Evolutionary conservation across 2,113 vertebrate species (phyloP).

Genomic region (Pardalotus punctatus): DNA sequence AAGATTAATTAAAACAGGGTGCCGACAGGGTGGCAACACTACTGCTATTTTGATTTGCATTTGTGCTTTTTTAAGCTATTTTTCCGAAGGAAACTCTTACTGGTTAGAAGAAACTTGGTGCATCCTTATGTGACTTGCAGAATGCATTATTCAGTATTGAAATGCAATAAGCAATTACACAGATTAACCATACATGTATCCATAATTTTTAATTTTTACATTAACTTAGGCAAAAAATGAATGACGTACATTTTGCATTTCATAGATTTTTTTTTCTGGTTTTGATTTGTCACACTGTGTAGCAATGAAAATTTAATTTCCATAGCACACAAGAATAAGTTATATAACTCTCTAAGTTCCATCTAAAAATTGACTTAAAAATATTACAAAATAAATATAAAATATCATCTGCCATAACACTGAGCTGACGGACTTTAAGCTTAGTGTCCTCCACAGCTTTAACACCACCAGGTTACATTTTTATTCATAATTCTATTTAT

Average conservation of each 20-base stretch:
- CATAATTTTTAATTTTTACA: background rate
- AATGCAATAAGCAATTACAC: background rate
- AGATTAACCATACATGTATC: background rate
- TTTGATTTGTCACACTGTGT: background rate
- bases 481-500: slow-evolving; percentile 1
- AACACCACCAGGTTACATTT: background rate
- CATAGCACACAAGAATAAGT: background rate
- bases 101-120: background rate
- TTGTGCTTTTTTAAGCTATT: background rate
- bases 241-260: background rate
- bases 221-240: background rate
- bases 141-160: background rate
- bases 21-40: background rate
- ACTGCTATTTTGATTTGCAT: background rate
- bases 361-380: background rate
- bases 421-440: background rate
- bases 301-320: background rate
- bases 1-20: background rate
- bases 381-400: background rate
- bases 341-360: background rate
- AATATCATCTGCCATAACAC: background rate
- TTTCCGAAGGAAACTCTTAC: background rate
- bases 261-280: background rate
- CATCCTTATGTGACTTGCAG: background rate
- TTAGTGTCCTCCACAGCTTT: background rate